Evolutionary conservation across 2,888 invertebrate species (phyloP).

Genomic region (Spodoptera picta): DNA sequence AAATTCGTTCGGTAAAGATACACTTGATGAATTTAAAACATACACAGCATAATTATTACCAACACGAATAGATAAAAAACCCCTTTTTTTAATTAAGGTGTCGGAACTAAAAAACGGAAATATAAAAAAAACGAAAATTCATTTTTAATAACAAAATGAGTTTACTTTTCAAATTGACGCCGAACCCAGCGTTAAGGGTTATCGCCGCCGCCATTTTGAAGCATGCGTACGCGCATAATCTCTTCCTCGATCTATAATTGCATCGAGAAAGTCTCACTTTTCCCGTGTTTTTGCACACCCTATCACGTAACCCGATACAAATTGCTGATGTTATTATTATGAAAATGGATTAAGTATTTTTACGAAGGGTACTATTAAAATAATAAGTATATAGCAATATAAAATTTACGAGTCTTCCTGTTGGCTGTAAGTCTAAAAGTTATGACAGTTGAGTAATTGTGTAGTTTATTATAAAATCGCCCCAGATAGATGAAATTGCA

Average conservation of each 20-base stretch:
- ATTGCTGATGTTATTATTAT: slow-evolving; percentile 24
- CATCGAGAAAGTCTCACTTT: slow-evolving; percentile 67
- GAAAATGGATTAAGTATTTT: slow-evolving; percentile 15
- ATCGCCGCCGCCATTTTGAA: slow-evolving; percentile 57
- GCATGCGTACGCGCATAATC: slow-evolving; percentile 62
- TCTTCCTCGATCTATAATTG: slow-evolving; percentile 67
- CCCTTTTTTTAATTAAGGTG: too few species aligned
- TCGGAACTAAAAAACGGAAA: neutral
- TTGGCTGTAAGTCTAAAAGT: slow-evolving; percentile 22
- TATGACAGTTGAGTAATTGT: slow-evolving; percentile 16
- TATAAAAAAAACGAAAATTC: slow-evolving; percentile 5
- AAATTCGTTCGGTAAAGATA: too few species aligned
- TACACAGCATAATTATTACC: too few species aligned
- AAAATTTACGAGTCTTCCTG: slow-evolving; percentile 20
- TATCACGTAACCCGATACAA: slow-evolving; percentile 44
- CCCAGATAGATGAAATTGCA: too few species aligned
- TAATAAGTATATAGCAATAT: slow-evolving; percentile 9
- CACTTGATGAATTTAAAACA: too few species aligned
- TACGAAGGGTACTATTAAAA: slow-evolving; percentile 19
- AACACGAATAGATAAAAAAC: too few species aligned
- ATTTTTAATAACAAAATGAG: slow-evolving; percentile 8
- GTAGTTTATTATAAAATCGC: slow-evolving; percentile 1
- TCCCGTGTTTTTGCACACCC: slow-evolving; percentile 68
- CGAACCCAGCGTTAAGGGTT: slow-evolving; percentile 37
- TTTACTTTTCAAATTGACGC: slow-evolving; percentile 30